Percentiles rank a stretch among this genome's conserved stretches.
Evolutionary conservation across 1,140 invertebrate genomes (phyloP).

Genomic region (Drosophila ananassae): DNA sequence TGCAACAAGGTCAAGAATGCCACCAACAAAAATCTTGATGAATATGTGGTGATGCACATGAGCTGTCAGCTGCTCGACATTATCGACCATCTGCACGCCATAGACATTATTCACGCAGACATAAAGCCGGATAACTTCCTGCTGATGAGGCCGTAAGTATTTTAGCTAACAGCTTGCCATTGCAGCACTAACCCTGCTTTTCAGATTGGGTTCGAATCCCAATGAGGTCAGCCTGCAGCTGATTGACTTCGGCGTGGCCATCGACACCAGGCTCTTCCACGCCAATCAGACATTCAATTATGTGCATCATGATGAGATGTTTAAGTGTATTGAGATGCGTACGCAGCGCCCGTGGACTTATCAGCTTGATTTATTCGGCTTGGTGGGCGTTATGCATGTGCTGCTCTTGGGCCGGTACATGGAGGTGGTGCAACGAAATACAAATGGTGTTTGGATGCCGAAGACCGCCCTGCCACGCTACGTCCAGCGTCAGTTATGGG

Average conservation of each 20-base stretch:
- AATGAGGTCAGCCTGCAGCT: slow-evolving; percentile 89
- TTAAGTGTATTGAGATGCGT: slow-evolving; percentile 94
- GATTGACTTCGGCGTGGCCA: slow-evolving; percentile 94
- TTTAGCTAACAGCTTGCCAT: slow-evolving; percentile 47
- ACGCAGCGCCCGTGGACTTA: slow-evolving; percentile 95
- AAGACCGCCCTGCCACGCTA: slow-evolving; percentile 85
- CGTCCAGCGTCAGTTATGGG: slow-evolving; percentile 87
- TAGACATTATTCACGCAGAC: slow-evolving; percentile 97
- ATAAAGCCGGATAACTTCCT: slow-evolving; percentile 99
- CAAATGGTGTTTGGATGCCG: slow-evolving; percentile 66
- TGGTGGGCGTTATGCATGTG: slow-evolving; percentile 93
- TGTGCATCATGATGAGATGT: slow-evolving; percentile 88
- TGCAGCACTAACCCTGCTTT: not conserved
- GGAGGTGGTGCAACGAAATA: slow-evolving; percentile 88
- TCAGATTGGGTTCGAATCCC: slow-evolving; percentile 86
- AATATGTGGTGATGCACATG: slow-evolving; percentile 91
- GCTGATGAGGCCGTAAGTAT: slow-evolving; percentile 89
- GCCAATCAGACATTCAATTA: slow-evolving; percentile 91
- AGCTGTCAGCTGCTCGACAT: slow-evolving; percentile 95
- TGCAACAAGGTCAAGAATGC: slow-evolving; percentile 89
- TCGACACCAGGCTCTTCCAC: slow-evolving; percentile 94
- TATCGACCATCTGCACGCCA: slow-evolving; percentile 94
- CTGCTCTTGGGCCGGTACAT: slow-evolving; percentile 95
- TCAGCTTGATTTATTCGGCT: slow-evolving; percentile 95
- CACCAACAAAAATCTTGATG: slow-evolving; percentile 87